Evolutionary conservation across 2,888 invertebrate species (phyloP), one percentile per base, ranked within the genome.

Genomic region (Lobophora halterata): DNA sequence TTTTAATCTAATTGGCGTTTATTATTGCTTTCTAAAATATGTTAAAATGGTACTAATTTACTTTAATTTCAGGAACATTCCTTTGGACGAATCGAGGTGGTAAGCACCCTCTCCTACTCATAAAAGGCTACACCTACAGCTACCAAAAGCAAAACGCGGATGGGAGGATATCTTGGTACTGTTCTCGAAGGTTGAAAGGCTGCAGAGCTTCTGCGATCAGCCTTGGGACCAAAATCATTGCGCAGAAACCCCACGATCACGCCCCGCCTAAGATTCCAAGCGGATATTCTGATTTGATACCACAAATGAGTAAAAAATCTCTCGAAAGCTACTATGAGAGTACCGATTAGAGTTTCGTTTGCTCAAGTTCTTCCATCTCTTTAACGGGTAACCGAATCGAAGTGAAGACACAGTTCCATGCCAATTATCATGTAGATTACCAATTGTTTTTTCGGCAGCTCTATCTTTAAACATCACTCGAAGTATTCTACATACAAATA

Each of bases 141-240:
- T 85, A 74, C 40, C 86, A 87, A 58, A 85, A 86, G 51, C 67
- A 69, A 42, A 85, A 86, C 46, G 86, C 78, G 4, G 73, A 83
- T 46, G 86, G 85, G 1, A 65, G 82, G 23, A 60, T 82, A 43
- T 79, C 80, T 11, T 88, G 87, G 87, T 86, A 86, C 54, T 87
- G 87, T 45, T 87, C 87, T 0, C 58, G 81, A 45, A 71, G 85
- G 36, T 57, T 85, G 25, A 82, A 78, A 30, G 87, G 87, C 0
- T 87, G 87, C 53, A 69, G 73, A 25, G 79, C 82, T 1, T 72
- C 82, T 0, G 86, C 83, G 1, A 71, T 80, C 31, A 86, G 81
- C 42, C 52, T 78, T 12, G 83, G 81, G 0, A 64, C 64, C 3
- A 61, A 46, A 32, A 75, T 69, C 0, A 60, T 59, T 19, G 49